Evolutionary conservation across 2,888 invertebrate species (phyloP), one percentile per base, ranked within the genome.

Genomic region (Phrixothrix hirtus): DNA sequence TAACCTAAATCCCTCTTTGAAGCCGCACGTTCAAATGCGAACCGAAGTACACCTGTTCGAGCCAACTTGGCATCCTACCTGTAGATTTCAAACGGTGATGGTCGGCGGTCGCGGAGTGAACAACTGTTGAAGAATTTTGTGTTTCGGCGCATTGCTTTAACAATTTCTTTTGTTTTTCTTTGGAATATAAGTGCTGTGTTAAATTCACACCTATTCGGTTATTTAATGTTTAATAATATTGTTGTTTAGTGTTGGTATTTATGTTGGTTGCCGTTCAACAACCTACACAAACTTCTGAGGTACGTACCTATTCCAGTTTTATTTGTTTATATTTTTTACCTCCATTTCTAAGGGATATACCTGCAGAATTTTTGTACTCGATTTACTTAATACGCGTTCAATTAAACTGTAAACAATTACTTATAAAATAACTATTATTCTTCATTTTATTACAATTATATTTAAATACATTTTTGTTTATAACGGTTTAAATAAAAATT

Each of bases 11-110:
- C 54, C 30, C 13, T 2, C 15, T 30, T 29, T 25, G 29, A 27
- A 25, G 52, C 54, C 54, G 54, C 54, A 30, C 54, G n/a, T 4
- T 2, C 3, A 1, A 41, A 49, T 25, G 36, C n/a, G 44, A 21
- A 16, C 48, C 17, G 35, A 45, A 54, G 39, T 54, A 49, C 54
- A 54, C 54, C 54, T 54, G 54, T 54, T 43, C 31, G 10, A 49
- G 54, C 49, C 54, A 49, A 35, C n/a, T 37, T 54, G 54, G 54
- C 54, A 54, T 54, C 44, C 38, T 48, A 54, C 54, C 54, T 54
- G 54, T 45, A 32, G 48, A 31, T 48, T 53, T 43, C 45, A 49
- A 54, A 54, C 54, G 49, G 54, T 48, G 48, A 54, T 44, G 17
- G 54, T 48, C 39, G 29, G 44, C 27, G 46, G 52, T 44, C 53